Conservation (phyloP, 2,888 invertebrate genomes). For the Drosophila prostipennis region DNA sequence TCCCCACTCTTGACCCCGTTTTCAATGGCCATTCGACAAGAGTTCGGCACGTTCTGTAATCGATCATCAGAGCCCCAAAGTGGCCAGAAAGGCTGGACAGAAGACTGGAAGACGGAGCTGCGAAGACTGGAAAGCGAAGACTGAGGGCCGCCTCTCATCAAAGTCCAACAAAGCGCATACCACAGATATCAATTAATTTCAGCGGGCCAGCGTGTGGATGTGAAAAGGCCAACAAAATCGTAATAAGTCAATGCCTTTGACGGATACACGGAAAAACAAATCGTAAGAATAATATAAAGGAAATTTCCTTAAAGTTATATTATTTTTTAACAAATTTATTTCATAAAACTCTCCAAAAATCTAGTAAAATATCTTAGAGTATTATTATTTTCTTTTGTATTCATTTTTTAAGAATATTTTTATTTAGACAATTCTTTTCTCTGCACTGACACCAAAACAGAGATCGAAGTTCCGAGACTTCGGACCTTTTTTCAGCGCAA, state of each 20-base stretch:
- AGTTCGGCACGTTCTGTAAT: conserved; percentile 12
- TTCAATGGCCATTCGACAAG: conserved; percentile 57
- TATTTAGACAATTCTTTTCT: neutral
- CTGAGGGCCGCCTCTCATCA: conserved; percentile 30
- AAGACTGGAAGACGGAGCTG: conserved; percentile 1
- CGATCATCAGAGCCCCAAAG: conserved; percentile 10
- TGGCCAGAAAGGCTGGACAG: conserved; percentile 2
- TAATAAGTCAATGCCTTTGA: conserved; percentile 74
- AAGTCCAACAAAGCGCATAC: conserved; percentile 72
- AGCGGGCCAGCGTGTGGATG: conserved; percentile 53
- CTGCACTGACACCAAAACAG: conserved; percentile 15
- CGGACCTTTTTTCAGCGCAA: conserved; percentile 38
- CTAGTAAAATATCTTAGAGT: too few species aligned
- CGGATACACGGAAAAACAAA: conserved; percentile 17
- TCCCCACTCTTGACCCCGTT: conserved; percentile 75
- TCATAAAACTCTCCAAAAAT: too few species aligned
- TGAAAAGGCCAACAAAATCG: conserved; percentile 78
- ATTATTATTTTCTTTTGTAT: too few species aligned
- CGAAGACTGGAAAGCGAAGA: conserved; percentile 17
- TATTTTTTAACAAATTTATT: too few species aligned
- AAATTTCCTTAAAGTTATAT: too few species aligned
- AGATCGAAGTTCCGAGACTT: conserved; percentile 34
- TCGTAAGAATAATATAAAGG: too few species aligned
- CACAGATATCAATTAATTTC: conserved; percentile 78
- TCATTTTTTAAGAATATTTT: neutral